phyloP scores from a whole-genome alignment of 2,797 vertebrate species.

The Cuniculus paca region DNA sequence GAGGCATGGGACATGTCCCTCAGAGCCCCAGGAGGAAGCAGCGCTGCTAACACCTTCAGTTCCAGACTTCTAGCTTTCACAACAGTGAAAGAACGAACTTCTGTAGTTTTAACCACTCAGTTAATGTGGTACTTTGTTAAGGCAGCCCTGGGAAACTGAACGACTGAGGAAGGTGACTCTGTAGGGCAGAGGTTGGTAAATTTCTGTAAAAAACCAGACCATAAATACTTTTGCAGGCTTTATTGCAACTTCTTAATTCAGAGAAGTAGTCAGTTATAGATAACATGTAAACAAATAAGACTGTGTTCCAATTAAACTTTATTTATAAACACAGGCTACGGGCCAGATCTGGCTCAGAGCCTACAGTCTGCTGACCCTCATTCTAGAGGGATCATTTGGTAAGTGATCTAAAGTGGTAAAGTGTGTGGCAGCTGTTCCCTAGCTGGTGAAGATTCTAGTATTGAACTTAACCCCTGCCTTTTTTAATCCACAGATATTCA shows the following conservation, averaged over 20 bases:
- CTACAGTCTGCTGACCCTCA: not conserved
- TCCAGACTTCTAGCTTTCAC: not conserved
- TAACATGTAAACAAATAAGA: not conserved
- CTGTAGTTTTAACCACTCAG: not conserved
- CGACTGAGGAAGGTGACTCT: not conserved
- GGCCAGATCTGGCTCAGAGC: not conserved
- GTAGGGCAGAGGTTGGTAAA: not conserved
- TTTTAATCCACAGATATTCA: not conserved
- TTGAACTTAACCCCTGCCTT: not conserved
- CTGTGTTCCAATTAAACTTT: not conserved
- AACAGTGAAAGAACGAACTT: not conserved
- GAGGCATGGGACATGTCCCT: not conserved
- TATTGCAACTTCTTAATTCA: not conserved
- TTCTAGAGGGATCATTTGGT: not conserved
- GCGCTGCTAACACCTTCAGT: too few relatives aligned
- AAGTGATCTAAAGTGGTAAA: not conserved
- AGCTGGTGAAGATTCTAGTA: not conserved
- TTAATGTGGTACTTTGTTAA: not conserved
- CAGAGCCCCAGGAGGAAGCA: not conserved
- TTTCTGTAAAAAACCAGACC: not conserved
- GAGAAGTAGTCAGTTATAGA: not conserved
- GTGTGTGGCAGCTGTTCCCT: not conserved
- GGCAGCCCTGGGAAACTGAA: not conserved
- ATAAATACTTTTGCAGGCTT: not conserved
- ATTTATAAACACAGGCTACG: not conserved